These are phyloP conservation scores for Triops cancriformis DNA, from an alignment of 1,140 invertebrate species.

Conservation along the genomic window DNA sequence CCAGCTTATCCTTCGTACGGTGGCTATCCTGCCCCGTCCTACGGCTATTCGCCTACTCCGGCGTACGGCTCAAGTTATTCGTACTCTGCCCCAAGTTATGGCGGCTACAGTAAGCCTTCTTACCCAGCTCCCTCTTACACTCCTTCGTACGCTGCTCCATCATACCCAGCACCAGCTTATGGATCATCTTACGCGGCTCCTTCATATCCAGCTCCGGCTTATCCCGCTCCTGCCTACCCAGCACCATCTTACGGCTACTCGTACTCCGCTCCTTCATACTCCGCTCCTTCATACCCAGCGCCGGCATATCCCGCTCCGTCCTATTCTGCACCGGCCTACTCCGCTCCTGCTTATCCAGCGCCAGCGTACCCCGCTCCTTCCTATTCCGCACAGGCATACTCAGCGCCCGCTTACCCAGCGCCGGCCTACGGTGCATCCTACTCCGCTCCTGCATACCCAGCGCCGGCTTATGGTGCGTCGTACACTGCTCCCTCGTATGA, in stretches of 20 bases:
- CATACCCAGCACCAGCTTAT: neutral
- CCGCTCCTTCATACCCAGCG: constrained; percentile 19
- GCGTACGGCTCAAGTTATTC: neutral
- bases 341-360: constrained; percentile 22
- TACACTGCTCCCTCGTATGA: neutral
- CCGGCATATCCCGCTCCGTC: constrained; percentile 20
- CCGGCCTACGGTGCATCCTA: neutral
- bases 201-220: neutral
- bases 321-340: constrained; percentile 19
- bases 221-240: constrained; percentile 15
- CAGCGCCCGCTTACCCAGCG: neutral
- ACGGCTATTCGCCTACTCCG: neutral
- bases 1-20: neutral
- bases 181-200: neutral
- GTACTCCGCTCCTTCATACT: constrained; percentile 19
- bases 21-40: neutral
- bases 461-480: neutral
- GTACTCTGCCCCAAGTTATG: neutral
- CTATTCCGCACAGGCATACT: neutral
- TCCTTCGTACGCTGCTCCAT: neutral
- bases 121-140: neutral
- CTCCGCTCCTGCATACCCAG: constrained; percentile 4
- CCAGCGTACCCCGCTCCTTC: constrained; percentile 25
- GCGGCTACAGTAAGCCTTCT: neutral
- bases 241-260: constrained; percentile 2